Conservation (phyloP, 1,140 invertebrate species). For the Tetramorium parvispinum region DNA sequence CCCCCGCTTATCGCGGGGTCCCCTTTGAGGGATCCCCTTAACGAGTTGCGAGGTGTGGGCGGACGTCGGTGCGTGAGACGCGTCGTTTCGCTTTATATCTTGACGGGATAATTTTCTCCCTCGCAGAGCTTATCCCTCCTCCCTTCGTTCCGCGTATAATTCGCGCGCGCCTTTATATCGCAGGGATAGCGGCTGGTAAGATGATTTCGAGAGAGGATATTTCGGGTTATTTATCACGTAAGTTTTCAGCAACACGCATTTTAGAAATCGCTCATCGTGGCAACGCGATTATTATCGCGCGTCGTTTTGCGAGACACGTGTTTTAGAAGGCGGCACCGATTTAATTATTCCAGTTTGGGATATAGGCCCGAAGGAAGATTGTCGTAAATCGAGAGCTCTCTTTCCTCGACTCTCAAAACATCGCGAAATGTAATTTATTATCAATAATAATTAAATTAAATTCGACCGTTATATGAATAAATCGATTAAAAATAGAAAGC, state of each 20-base stretch:
- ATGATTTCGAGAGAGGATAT: slow-evolving; percentile 2
- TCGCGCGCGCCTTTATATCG: slow-evolving; percentile 50
- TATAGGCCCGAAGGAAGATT: background rate
- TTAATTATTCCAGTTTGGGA: background rate
- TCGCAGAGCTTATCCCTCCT: slow-evolving; percentile 67
- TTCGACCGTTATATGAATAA: too few relatives aligned
- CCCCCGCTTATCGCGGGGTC: slow-evolving; percentile 71
- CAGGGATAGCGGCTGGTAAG: slow-evolving; percentile 26
- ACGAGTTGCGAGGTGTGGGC: slow-evolving; percentile 83
- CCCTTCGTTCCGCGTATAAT: slow-evolving; percentile 70
- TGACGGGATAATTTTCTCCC: slow-evolving; percentile 83
- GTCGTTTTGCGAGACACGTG: background rate
- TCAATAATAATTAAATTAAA: background rate
- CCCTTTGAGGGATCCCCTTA: slow-evolving; percentile 68
- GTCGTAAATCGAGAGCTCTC: background rate
- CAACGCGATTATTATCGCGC: slow-evolving; percentile 8
- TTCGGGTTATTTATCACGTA: slow-evolving; percentile 51
- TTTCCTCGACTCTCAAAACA: background rate
- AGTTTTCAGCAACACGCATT: slow-evolving; percentile 49
- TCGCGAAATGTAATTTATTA: background rate
- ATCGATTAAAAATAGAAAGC: too few relatives aligned
- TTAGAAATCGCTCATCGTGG: slow-evolving; percentile 6
- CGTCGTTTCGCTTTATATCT: slow-evolving; percentile 70
- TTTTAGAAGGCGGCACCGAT: background rate
- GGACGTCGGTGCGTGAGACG: slow-evolving; percentile 78